Conservation (phyloP, 2,113 vertebrate genomes). For the Burhinus bistriatus region DNA sequence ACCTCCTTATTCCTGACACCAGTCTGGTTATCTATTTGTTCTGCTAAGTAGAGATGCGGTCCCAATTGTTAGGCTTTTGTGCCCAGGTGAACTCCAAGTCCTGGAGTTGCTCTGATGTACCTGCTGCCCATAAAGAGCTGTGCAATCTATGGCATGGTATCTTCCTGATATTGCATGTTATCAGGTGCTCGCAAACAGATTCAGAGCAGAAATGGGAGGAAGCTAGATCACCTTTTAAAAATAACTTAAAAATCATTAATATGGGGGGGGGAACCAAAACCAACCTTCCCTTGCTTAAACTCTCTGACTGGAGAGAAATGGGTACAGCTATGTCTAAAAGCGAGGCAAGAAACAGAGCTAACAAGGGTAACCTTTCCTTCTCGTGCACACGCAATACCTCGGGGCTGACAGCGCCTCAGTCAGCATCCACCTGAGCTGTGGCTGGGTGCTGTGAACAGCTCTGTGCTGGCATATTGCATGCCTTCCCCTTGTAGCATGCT, state of each 20-base stretch:
- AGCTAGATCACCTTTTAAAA: neutral
- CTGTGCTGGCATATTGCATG: neutral
- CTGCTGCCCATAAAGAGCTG: neutral
- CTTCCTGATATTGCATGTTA: neutral
- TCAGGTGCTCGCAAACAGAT: accelerated
- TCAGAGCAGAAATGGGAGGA: neutral
- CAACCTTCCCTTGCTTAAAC: neutral
- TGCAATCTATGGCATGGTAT: neutral
- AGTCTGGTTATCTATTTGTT: neutral
- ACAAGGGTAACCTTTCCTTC: neutral
- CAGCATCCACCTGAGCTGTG: neutral
- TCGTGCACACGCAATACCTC: accelerated
- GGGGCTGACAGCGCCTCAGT: neutral
- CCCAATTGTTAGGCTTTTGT: neutral
- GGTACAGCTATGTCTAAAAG: neutral
- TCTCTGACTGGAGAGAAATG: neutral
- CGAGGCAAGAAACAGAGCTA: neutral
- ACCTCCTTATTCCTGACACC: neutral
- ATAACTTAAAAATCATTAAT: neutral
- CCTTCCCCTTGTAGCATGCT: neutral
- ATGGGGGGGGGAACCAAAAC: neutral
- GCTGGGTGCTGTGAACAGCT: neutral
- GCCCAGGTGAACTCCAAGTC: neutral
- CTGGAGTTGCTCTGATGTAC: neutral
- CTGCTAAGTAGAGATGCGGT: neutral